phyloP scores from a whole-genome alignment of 2,113 vertebrate genomes.

The Pygoscelis antarcticus region DNA sequence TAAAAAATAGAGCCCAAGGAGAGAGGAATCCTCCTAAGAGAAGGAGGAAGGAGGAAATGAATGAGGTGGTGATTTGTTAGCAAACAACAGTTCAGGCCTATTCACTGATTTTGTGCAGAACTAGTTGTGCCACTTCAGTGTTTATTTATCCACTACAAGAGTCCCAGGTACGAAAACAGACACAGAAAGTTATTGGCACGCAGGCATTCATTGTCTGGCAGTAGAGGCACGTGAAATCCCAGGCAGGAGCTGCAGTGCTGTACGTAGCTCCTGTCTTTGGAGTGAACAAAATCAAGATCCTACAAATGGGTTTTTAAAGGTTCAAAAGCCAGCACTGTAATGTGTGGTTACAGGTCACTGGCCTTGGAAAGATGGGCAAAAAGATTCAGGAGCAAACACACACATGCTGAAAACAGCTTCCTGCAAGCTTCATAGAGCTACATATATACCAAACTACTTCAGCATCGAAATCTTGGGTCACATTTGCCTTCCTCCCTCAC shows the following conservation, averaged over 20 bases:
- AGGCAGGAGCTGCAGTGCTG: not conserved
- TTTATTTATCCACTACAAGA: not conserved
- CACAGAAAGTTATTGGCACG: not conserved
- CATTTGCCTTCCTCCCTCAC: not conserved
- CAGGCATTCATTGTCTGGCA: not conserved
- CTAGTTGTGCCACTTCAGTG: conserved; percentile 22
- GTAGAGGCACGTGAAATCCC: not conserved
- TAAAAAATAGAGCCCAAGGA: not conserved
- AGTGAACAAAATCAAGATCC: not conserved
- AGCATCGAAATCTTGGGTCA: not conserved
- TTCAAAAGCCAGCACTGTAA: not conserved
- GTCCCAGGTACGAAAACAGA: not conserved
- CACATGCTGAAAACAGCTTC: not conserved
- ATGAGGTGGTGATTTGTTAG: not conserved
- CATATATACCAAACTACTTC: not conserved
- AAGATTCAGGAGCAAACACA: not conserved
- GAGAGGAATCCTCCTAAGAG: not conserved
- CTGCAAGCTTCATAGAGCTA: not conserved
- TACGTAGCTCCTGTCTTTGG: not conserved
- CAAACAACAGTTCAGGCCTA: not conserved
- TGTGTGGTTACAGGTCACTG: not conserved
- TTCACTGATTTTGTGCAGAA: not conserved
- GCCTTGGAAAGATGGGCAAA: not conserved
- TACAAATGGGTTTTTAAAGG: not conserved
- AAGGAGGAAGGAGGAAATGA: not conserved